Base-by-base conservation (phyloP, 2,888 invertebrate genomes). In the Cynaeus angustus region DNA sequence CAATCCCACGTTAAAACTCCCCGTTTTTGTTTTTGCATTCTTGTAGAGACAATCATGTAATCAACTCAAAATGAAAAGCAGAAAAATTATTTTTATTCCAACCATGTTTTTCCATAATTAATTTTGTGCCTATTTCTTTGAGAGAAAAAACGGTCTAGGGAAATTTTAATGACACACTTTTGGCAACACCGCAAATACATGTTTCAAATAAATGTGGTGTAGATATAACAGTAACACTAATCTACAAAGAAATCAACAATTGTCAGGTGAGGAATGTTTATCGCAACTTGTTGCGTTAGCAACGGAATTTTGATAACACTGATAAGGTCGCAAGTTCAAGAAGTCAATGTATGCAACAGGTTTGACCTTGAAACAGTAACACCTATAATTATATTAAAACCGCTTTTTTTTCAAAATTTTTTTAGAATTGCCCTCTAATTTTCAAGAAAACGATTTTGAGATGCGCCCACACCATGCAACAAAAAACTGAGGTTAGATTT, bases 301-400 rank as follows among this genome's bases (percentile, higher is more conserved):
- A 59, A 45, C 45, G 43, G 59, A 59, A 14, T 26, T 48, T 48
- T 12, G 46, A 50, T 12, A 58, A 56, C 7, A 45, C 16, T 28
- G 43, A 58, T 43, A 58, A 58, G 58, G 58, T 58, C 58, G 43
- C n/a, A 3, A 13, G 46, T 46, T 46, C 45, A 59, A 59, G 59
- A 59, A 59, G 46, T 59, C 12, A 59, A 59, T 46, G 10, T 10
- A 59, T 59, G 46, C 59, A 59, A 59, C 46, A 46, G 33, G 33
- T 14, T 10, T 26, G 33, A 16, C 45, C 45, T 59, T 43, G 28
- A 37, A 41, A 13, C 41, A 41, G 37, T 37, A 37, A 37, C 37
- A 37, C 37, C 37, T n/a, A n/a, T n/a, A n/a, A n/a, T n/a, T n/a
- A 37, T 37, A 37, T 41, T n/a, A 33, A 33, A 33, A 33, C 7